Evolutionary conservation across 2,888 invertebrate genomes (phyloP).

Genomic region (Yponomeuta sedellus): DNA sequence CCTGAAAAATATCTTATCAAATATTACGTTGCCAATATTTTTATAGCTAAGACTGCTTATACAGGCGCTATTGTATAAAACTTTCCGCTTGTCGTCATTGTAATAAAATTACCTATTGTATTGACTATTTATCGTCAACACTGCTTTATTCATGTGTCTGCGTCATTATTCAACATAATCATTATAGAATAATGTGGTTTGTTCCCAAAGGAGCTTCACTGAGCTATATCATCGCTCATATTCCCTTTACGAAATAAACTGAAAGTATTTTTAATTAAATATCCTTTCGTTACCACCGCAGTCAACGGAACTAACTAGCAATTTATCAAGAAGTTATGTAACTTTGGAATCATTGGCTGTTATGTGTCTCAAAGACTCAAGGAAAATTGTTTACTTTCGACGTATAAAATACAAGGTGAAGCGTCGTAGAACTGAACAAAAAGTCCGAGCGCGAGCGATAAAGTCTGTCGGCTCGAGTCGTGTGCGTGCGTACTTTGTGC

Average conservation of each 20-base stretch:
- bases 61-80: too few relatives aligned
- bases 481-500: slow-evolving; percentile 26
- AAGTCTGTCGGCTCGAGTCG: slow-evolving; percentile 49
- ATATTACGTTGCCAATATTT: too few relatives aligned
- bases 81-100: too few relatives aligned
- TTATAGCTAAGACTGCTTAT: too few relatives aligned
- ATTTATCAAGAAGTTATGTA: not conserved
- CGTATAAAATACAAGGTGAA: slow-evolving; percentile 40
- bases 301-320: not conserved
- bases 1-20: too few relatives aligned
- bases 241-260: too few relatives aligned
- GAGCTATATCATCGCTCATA: too few relatives aligned
- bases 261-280: not conserved
- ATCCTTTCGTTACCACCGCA: not conserved
- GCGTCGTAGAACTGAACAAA: slow-evolving; percentile 39
- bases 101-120: too few relatives aligned
- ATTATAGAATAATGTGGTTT: too few relatives aligned
- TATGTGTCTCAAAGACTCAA: not conserved
- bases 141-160: not conserved
- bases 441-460: slow-evolving; percentile 46
- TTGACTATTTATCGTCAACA: too few relatives aligned
- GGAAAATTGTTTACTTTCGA: not conserved
- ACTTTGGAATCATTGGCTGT: not conserved
- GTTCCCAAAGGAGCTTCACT: too few relatives aligned
- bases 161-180: not conserved